Percentiles rank a stretch among this genome's conserved stretches.
Conservation (phyloP, 2,113 vertebrate genomes). For the Myanophis thanlyinensis region DNA sequence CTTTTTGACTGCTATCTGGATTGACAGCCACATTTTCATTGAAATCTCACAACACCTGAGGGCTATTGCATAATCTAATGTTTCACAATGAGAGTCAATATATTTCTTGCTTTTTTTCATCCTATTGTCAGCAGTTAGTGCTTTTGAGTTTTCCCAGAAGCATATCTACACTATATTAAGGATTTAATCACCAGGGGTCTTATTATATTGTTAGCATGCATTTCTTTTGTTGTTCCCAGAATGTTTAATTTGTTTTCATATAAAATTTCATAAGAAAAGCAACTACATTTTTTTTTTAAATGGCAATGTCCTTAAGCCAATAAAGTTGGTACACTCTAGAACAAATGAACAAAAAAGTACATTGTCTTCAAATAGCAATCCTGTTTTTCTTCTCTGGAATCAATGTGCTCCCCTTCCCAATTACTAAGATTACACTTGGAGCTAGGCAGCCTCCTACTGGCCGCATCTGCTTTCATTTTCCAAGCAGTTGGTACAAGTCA, state of each 20-base stretch:
- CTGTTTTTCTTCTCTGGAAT: background rate
- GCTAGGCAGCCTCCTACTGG: constrained; percentile 51
- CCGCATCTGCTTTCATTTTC: constrained; percentile 67
- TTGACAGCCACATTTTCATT: background rate
- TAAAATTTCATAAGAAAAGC: background rate
- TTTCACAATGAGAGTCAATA: background rate
- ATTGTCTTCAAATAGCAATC: background rate
- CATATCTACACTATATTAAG: background rate
- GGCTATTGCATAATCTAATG: background rate
- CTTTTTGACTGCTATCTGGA: background rate
- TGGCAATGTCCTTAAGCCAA: background rate
- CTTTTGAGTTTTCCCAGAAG: background rate
- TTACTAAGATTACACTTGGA: constrained; percentile 42
- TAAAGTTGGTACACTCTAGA: background rate
- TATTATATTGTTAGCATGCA: background rate
- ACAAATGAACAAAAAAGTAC: background rate
- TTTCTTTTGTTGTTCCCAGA: background rate
- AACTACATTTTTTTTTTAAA: background rate
- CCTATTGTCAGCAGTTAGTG: background rate
- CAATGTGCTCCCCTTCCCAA: background rate
- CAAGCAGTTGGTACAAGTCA: constrained; percentile 60
- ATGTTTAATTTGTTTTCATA: background rate
- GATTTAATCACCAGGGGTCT: background rate
- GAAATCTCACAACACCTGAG: background rate
- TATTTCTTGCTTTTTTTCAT: background rate